Percentiles rank a stretch among this genome's conserved stretches.
phyloP scores from a whole-genome alignment of 2,888 invertebrate genomes.

The Parasteatoda lunata region DNA sequence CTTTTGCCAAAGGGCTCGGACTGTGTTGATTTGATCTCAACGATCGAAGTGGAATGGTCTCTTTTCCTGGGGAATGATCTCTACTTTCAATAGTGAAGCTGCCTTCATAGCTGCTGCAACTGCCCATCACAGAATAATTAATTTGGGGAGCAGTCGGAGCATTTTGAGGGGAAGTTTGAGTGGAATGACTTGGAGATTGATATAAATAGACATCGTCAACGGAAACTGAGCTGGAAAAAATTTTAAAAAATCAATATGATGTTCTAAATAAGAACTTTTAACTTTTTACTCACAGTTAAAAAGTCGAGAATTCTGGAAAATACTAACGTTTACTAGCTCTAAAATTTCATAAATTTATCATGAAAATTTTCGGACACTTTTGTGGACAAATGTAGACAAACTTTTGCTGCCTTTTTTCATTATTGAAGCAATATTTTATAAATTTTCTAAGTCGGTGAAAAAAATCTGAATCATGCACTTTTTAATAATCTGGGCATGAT shows the following conservation, averaged over 20 bases:
- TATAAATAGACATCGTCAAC: conserved; percentile 71
- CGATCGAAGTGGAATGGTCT: conserved; percentile 59
- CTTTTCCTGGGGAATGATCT: conserved; percentile 28
- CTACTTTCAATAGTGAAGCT: conserved; percentile 53
- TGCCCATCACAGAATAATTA: conserved; percentile 54
- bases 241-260: not conserved
- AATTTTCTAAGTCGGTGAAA: too few relatives aligned
- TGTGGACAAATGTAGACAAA: too few relatives aligned
- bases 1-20: conserved; percentile 53
- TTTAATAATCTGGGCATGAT: too few relatives aligned
- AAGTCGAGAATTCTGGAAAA: too few relatives aligned
- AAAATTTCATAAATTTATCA: too few relatives aligned
- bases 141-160: conserved; percentile 37
- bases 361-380: too few relatives aligned
- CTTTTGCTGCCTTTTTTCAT: too few relatives aligned
- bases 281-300: too few relatives aligned
- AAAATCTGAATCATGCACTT: too few relatives aligned
- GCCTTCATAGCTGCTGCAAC: conserved; percentile 63
- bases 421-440: too few relatives aligned
- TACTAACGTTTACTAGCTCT: too few relatives aligned
- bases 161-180: conserved; percentile 33
- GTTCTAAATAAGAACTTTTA: too few relatives aligned
- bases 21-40: conserved; percentile 44
- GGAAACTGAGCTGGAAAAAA: conserved; percentile 71
- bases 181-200: conserved; percentile 47